phyloP scores from a whole-genome alignment of 2,797 vertebrate species.

The Calcarius lapponicus region DNA sequence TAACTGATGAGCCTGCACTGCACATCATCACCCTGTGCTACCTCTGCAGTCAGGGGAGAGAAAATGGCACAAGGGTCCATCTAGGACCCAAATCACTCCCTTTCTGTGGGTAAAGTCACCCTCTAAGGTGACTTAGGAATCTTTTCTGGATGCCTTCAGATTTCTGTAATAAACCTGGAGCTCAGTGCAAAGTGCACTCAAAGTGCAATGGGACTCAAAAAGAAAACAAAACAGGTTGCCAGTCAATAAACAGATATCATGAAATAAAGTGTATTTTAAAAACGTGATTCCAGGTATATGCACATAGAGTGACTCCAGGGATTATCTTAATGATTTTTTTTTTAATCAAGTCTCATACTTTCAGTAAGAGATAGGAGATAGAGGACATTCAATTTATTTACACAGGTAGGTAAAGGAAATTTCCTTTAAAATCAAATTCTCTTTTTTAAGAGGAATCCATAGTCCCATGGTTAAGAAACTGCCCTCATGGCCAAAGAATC shows the following conservation, averaged over 20 bases:
- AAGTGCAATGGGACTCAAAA: not conserved
- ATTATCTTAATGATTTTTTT: not conserved
- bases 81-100: not conserved
- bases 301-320: not conserved
- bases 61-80: not conserved
- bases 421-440: constrained; percentile 24
- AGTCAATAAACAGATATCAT: not conserved
- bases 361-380: not conserved
- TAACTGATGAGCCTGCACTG: not conserved
- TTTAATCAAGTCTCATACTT: not conserved
- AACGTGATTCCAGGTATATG: not conserved
- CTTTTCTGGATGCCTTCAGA: not conserved
- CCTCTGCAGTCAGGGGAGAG: not conserved
- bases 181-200: not conserved
- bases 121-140: not conserved
- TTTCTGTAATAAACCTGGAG: not conserved
- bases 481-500: constrained; percentile 17
- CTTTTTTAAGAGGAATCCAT: not conserved
- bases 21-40: rapidly evolving
- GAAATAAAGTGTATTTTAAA: not conserved
- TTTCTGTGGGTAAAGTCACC: not conserved
- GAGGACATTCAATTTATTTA: not conserved
- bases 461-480: not conserved
- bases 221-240: not conserved
- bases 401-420: not conserved